These are phyloP conservation scores for Nerophis ophidion DNA, from an alignment of 2,113 vertebrate genomes.

Conservation along the genomic window DNA sequence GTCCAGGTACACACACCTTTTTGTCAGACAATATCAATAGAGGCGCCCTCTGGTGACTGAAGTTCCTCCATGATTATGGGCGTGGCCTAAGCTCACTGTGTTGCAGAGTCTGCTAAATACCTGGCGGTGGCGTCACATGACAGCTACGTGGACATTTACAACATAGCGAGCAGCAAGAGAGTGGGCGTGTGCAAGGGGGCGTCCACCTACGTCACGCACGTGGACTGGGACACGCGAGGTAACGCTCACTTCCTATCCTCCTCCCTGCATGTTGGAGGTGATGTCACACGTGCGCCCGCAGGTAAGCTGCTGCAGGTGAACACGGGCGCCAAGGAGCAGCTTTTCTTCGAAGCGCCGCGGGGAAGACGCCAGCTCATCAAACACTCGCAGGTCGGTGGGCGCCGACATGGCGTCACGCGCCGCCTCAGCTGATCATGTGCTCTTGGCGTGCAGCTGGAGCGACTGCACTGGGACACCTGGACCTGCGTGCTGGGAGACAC, in stretches of 20 bases:
- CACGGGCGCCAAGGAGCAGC: constrained; percentile 93
- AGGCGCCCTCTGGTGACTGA: no score
- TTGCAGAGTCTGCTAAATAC: constrained; percentile 89
- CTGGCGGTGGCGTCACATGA: constrained; percentile 94
- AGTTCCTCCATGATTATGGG: no score
- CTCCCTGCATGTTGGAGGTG: neutral
- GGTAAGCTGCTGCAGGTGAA: constrained; percentile 95
- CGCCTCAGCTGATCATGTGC: constrained; percentile 10
- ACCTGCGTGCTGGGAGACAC: constrained; percentile 87
- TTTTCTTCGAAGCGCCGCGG: constrained; percentile 92
- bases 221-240: constrained; percentile 95
- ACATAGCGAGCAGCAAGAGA: constrained; percentile 88
- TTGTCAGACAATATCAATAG: neutral
- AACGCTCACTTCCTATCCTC: neutral
- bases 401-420: neutral
- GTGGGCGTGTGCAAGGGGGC: constrained; percentile 93
- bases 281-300: constrained; percentile 39
- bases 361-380: constrained; percentile 63
- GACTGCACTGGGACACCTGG: constrained; percentile 90
- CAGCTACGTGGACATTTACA: constrained; percentile 95
- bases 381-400: constrained; percentile 33
- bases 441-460: constrained; percentile 78
- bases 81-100: neutral
- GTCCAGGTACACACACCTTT: constrained; percentile 71
- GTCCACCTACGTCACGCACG: constrained; percentile 88